Evolutionary conservation across 37 sponge, comb jelly and placozoan genomes (phyloP).

Genomic region (Chondrilla cf. caribensis): DNA sequence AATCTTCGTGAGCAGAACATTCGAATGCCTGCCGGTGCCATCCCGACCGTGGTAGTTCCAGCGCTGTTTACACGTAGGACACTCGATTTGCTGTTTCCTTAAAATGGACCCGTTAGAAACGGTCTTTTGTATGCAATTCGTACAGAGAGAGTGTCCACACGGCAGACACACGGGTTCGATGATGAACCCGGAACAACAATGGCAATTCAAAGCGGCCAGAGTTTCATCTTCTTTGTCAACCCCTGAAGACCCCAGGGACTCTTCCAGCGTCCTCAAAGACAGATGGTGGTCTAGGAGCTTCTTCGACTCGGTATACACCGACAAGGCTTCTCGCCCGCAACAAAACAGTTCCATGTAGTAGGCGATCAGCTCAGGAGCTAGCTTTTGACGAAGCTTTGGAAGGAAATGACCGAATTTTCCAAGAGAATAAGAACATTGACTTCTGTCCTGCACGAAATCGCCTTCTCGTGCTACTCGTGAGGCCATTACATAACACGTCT

Average conservation of each 20-base stretch:
- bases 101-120: background rate
- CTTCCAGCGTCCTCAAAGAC: background rate
- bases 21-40: constrained; percentile 30
- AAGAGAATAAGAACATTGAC: too few relatives aligned
- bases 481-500: too few relatives aligned
- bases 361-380: background rate
- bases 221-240: too few relatives aligned
- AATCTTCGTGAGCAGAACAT: constrained; percentile 42
- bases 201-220: constrained; percentile 23
- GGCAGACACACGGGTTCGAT: constrained; percentile 65
- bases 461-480: too few relatives aligned
- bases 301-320: background rate
- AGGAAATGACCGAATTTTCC: background rate
- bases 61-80: constrained; percentile 35
- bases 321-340: background rate
- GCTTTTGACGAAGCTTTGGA: background rate
- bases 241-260: background rate
- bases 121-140: constrained; percentile 35
- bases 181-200: constrained; percentile 54
- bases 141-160: constrained; percentile 72
- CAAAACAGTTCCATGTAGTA: background rate
- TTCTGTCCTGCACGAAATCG: too few relatives aligned
- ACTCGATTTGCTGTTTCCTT: background rate
- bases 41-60: background rate
- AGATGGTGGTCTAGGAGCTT: background rate